These are phyloP conservation scores for Perca flavescens DNA, from an alignment of 2,113 vertebrate genomes.

Conservation along the genomic window DNA sequence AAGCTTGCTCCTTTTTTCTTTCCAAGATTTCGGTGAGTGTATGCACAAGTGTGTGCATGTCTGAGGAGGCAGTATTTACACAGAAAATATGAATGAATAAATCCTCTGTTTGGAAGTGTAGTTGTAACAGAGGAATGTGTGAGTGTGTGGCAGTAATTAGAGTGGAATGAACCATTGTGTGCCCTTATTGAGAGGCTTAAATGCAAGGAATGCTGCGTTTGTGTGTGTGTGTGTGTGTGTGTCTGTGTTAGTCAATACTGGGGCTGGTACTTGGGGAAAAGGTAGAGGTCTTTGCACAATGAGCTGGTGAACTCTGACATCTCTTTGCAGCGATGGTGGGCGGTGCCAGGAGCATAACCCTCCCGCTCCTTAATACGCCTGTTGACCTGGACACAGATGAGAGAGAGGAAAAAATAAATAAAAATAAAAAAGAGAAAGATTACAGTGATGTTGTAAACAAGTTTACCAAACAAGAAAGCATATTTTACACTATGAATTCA, in stretches of 20 bases:
- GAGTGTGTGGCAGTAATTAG: conserved; percentile 56
- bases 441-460: background rate
- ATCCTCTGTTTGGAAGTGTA: conserved; percentile 29
- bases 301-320: conserved; percentile 99
- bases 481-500: background rate
- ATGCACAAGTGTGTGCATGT: background rate
- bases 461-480: background rate
- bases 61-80: conserved; percentile 38
- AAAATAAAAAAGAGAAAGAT: no score
- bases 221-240: conserved; percentile 53
- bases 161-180: conserved; percentile 25
- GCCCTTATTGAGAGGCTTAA: conserved; percentile 18
- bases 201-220: conserved; percentile 55
- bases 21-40: conserved; percentile 15
- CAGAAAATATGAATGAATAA: conserved; percentile 45
- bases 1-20: conserved; percentile 26
- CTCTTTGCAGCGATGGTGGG: conserved; percentile 97
- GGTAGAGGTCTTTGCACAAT: conserved; percentile 92
- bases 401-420: no score
- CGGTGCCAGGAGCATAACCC: conserved; percentile 93
- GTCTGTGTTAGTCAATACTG: conserved; percentile 69
- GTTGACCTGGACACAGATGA: conserved; percentile 87
- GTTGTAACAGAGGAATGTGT: conserved; percentile 45
- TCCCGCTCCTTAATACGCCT: conserved; percentile 92
- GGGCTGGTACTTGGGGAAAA: conserved; percentile 91